Evolutionary conservation across 2,888 invertebrate genomes (phyloP).

Genomic region (Agrochola litura): DNA sequence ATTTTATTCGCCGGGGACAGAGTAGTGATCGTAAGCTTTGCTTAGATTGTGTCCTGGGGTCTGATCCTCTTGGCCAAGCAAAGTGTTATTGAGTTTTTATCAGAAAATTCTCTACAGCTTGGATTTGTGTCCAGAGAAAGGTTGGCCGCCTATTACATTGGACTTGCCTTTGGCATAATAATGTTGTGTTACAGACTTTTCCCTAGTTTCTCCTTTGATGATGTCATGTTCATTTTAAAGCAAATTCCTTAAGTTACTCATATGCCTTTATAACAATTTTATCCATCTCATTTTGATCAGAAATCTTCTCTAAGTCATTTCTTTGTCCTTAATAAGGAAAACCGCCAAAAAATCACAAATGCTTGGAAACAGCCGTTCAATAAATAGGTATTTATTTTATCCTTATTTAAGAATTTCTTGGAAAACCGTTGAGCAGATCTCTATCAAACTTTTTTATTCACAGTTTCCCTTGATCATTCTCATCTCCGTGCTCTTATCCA

Average conservation of each 20-base stretch:
- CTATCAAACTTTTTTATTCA: neutral
- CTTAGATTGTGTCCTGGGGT: neutral
- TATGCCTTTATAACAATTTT: neutral
- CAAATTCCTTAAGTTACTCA: too few species aligned
- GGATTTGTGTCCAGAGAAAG: neutral
- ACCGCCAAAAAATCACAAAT: neutral
- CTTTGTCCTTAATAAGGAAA: constrained; percentile 11
- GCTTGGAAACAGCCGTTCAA: neutral
- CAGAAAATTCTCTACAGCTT: neutral
- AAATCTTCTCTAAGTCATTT: neutral
- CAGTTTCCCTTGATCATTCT: neutral
- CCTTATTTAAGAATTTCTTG: constrained; percentile 12
- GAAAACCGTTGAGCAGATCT: constrained; percentile 5
- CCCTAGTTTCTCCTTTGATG: neutral
- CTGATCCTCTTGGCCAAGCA: neutral
- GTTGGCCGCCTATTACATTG: neutral
- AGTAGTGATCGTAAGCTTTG: neutral
- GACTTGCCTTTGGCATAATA: neutral
- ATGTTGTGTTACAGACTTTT: neutral
- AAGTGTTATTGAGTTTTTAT: neutral
- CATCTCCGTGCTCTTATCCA: neutral
- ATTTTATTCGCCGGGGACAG: too few species aligned
- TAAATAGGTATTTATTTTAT: neutral
- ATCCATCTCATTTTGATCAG: neutral
- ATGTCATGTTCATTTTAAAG: neutral